phyloP scores from a whole-genome alignment of 2,888 invertebrate genomes.

The Hydraecia micacea region DNA sequence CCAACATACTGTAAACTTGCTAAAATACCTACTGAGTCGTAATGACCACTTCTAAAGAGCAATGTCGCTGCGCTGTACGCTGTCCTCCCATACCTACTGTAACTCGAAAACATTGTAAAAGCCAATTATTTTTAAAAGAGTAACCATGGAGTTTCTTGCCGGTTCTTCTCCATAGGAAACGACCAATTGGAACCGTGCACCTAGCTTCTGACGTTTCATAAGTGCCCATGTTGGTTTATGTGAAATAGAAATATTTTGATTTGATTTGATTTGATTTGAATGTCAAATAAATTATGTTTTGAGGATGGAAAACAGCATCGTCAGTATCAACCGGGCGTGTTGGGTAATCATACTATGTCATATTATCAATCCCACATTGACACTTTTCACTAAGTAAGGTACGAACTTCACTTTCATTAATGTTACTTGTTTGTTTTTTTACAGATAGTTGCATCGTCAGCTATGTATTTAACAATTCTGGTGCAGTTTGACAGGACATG shows the following conservation, averaged over 20 bases:
- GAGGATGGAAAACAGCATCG: neutral
- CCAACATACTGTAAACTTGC: neutral
- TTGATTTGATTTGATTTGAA: no score
- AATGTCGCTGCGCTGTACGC: no score
- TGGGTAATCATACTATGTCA: neutral
- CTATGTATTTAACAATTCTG: conserved; percentile 83
- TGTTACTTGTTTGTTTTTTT: conserved; percentile 63
- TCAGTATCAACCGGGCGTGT: neutral
- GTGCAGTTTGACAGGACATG: conserved; percentile 81
- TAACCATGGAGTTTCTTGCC: no score
- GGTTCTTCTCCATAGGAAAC: no score
- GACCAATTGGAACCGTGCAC: no score
- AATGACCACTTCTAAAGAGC: neutral
- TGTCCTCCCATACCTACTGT: no score
- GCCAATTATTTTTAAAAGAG: no score
- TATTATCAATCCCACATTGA: neutral
- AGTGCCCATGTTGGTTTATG: no score
- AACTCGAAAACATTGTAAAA: no score
- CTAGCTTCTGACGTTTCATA: no score
- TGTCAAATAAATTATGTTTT: neutral
- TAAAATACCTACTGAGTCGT: neutral
- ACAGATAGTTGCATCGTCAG: conserved; percentile 82
- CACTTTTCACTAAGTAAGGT: neutral
- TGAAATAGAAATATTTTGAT: no score
- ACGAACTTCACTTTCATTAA: neutral